phyloP scores from a whole-genome alignment of 2,888 invertebrate species.

The Nomada hirtipes region DNA sequence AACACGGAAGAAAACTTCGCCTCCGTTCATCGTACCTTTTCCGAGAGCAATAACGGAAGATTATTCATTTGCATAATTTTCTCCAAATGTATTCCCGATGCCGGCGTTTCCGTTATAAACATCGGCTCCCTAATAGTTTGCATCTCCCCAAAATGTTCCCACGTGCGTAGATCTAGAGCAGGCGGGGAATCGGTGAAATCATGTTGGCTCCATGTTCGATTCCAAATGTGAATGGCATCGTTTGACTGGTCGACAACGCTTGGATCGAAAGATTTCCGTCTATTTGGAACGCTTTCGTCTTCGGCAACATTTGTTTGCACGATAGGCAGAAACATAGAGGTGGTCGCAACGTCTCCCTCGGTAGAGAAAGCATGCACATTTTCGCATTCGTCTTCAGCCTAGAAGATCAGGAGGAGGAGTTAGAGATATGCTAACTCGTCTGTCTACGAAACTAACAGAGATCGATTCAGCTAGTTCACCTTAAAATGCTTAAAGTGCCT shows the following conservation, averaged over 20 bases:
- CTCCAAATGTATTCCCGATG: slow-evolving; percentile 76
- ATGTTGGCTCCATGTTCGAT: slow-evolving; percentile 67
- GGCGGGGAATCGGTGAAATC: slow-evolving; percentile 16
- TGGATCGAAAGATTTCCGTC: slow-evolving; percentile 10
- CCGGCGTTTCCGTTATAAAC: slow-evolving; percentile 76
- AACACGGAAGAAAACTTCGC: too few relatives aligned
- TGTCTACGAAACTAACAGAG: too few relatives aligned
- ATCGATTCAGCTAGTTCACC: too few relatives aligned
- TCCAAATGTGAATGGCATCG: slow-evolving; percentile 20
- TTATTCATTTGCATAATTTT: slow-evolving; percentile 73
- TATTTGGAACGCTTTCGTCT: slow-evolving; percentile 2
- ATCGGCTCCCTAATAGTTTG: slow-evolving; percentile 71
- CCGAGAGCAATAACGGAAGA: slow-evolving; percentile 63
- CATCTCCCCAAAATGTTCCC: slow-evolving; percentile 79
- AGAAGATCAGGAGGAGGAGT: background rate
- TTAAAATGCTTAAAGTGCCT: too few relatives aligned
- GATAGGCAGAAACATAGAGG: slow-evolving; percentile 17
- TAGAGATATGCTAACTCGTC: too few relatives aligned
- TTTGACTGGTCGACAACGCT: slow-evolving; percentile 38
- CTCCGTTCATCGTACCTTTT: slow-evolving; percentile 53
- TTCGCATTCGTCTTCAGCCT: background rate
- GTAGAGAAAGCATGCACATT: background rate
- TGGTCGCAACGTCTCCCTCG: background rate
- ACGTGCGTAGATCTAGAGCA: slow-evolving; percentile 71
- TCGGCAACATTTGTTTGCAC: slow-evolving; percentile 6